Percentiles rank a stretch among this genome's conserved stretches.
These are phyloP conservation scores for Rynchops niger DNA, from an alignment of 2,113 vertebrate genomes.

Conservation along the genomic window DNA sequence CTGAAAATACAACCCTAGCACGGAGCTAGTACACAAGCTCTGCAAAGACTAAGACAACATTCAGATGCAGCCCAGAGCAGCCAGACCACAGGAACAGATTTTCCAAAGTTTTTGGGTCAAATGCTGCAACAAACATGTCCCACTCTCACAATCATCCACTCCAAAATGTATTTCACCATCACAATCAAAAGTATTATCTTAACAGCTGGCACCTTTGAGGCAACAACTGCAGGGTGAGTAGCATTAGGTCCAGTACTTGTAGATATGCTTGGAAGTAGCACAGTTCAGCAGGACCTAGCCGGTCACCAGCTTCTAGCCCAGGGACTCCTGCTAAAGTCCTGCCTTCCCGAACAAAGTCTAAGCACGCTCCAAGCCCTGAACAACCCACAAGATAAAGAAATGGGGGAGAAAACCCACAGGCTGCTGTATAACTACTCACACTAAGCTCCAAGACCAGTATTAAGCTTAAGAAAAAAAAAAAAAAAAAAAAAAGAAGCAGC, in stretches of 20 bases:
- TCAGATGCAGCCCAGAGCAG: not conserved
- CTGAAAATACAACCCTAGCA: not conserved
- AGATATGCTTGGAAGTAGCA: not conserved
- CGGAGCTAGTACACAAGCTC: not conserved
- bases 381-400: not conserved
- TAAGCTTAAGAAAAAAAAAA: not conserved
- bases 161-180: not conserved
- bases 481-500: not conserved
- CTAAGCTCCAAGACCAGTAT: not conserved
- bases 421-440: not conserved
- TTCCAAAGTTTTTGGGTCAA: not conserved
- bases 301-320: not conserved
- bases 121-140: not conserved
- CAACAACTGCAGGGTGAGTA: not conserved
- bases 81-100: not conserved
- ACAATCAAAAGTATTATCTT: not conserved
- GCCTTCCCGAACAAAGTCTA: not conserved
- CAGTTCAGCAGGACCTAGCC: not conserved
- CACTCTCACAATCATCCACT: not conserved
- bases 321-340: not conserved
- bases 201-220: not conserved
- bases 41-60: not conserved
- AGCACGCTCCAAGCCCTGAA: not conserved
- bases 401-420: not conserved
- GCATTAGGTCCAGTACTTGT: not conserved